phyloP scores from a whole-genome alignment of 2,888 invertebrate genomes.

The Hydraecia micacea region DNA sequence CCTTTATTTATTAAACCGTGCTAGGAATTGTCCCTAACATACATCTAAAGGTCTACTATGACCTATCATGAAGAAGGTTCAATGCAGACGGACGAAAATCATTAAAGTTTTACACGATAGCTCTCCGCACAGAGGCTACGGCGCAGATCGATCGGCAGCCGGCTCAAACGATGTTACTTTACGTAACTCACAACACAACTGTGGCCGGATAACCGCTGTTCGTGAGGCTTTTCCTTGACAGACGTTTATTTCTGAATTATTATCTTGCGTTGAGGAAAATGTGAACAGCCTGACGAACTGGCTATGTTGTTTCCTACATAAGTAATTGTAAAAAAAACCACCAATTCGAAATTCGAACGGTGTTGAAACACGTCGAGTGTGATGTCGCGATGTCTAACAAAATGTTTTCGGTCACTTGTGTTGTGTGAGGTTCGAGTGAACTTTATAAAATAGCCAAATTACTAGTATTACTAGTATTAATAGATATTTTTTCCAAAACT shows the following conservation, averaged over 20 bases:
- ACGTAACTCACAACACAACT: too few species aligned
- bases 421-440: background rate
- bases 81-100: conserved; percentile 9
- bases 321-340: too few species aligned
- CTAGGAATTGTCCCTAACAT: background rate
- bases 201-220: background rate
- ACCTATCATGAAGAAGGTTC: background rate
- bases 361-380: background rate
- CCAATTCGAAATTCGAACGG: background rate
- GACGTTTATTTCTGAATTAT: background rate
- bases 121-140: conserved; percentile 17
- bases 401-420: background rate
- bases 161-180: background rate
- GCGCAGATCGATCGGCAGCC: conserved; percentile 49
- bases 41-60: background rate
- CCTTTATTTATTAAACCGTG: background rate
- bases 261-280: background rate
- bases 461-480: too few species aligned
- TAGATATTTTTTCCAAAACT: too few species aligned
- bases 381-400: background rate
- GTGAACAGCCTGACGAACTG: background rate
- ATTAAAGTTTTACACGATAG: background rate
- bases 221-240: background rate
- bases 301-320: background rate
- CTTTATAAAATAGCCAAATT: background rate